These are phyloP conservation scores for Fopius arisanus DNA, from an alignment of 1,140 invertebrate species.

Conservation along the genomic window DNA sequence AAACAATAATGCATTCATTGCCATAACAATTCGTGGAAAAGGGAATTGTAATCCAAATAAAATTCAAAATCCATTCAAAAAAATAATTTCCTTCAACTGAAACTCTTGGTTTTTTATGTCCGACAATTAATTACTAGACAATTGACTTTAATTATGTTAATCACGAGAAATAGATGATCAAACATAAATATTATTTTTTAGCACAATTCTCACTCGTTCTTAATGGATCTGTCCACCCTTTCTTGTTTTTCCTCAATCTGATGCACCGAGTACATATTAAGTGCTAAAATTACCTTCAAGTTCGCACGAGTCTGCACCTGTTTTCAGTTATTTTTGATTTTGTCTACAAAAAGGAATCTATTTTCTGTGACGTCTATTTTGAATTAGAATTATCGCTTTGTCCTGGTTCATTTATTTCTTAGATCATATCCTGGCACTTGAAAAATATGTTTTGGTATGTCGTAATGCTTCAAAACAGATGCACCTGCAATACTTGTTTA, in stretches of 20 bases:
- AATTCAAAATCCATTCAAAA: too few species aligned
- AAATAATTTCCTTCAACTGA: too few species aligned
- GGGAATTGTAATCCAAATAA: too few species aligned
- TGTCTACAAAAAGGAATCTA: constrained; percentile 10
- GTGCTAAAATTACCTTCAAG: not conserved
- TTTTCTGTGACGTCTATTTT: not conserved
- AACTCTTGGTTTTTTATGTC: too few species aligned
- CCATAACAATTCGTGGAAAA: too few species aligned
- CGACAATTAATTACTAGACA: too few species aligned
- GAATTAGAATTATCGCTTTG: not conserved
- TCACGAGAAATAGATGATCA: not conserved
- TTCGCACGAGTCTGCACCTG: not conserved
- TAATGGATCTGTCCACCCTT: not conserved
- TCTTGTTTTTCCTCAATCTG: not conserved
- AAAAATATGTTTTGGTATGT: not conserved
- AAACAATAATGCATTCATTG: too few species aligned
- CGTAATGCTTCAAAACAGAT: not conserved
- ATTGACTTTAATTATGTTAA: not conserved
- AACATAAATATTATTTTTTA: not conserved
- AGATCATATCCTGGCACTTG: not conserved
- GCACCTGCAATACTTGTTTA: not conserved
- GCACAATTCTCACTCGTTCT: not conserved
- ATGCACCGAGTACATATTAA: not conserved
- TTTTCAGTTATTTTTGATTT: constrained; percentile 31
- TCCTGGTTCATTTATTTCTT: not conserved